phyloP scores from a whole-genome alignment of 2,888 invertebrate genomes.

The Cephalotes varians region DNA sequence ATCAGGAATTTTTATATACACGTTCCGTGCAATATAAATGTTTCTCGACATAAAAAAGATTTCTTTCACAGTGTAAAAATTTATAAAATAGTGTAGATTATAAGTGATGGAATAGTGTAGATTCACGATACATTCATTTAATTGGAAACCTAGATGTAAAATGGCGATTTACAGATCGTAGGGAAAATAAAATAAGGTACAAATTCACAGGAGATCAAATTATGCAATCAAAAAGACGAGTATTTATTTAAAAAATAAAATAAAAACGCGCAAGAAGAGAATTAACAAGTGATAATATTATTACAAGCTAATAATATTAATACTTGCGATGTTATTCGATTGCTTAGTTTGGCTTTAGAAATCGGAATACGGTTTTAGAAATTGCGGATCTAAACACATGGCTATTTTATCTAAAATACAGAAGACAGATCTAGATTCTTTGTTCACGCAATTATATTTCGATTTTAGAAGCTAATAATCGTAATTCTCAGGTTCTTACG shows the following conservation, averaged over 20 bases:
- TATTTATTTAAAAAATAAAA: neutral
- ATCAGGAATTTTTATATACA: slow-evolving; percentile 17
- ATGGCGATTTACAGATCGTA: neutral
- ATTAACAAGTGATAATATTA: neutral
- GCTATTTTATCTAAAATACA: neutral
- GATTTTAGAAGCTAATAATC: neutral
- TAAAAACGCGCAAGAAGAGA: neutral
- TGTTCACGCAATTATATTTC: neutral
- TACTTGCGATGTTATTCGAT: neutral
- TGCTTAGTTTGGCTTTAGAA: neutral
- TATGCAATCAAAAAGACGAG: neutral
- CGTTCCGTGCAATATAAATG: neutral
- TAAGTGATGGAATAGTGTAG: neutral
- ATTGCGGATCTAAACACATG: neutral
- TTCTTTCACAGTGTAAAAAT: neutral
- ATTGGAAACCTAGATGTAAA: neutral
- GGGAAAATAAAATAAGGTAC: neutral
- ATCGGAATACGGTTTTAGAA: neutral
- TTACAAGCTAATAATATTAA: neutral
- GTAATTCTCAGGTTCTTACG: neutral
- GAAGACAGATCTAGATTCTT: neutral
- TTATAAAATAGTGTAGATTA: slow-evolving; percentile 6
- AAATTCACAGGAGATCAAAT: neutral
- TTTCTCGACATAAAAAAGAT: slow-evolving; percentile 3
- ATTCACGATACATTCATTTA: neutral